Conservation (phyloP, 2,888 invertebrate species). For the Erpobdella octoculata region DNA sequence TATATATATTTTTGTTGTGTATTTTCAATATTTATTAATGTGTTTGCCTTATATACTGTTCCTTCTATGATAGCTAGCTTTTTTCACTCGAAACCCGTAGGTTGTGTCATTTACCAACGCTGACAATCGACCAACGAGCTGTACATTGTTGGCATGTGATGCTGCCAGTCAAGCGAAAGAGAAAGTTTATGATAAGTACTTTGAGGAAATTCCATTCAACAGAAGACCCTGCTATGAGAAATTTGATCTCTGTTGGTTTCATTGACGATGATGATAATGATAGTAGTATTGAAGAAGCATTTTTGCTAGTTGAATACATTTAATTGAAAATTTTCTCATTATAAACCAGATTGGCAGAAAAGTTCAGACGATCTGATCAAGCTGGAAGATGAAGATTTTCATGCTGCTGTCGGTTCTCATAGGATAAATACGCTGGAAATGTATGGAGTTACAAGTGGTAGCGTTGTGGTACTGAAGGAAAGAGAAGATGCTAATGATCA, state of each 20-base stretch:
- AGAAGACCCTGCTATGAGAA: slow-evolving; percentile 63
- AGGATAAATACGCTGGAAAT: background rate
- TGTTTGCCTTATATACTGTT: too few relatives aligned
- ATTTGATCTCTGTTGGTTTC: background rate
- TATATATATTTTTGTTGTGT: too few relatives aligned
- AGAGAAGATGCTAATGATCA: background rate
- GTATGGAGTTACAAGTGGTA: background rate
- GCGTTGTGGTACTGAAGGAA: background rate
- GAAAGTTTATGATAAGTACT: slow-evolving; percentile 90
- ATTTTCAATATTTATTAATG: too few relatives aligned
- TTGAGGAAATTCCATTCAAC: slow-evolving; percentile 91
- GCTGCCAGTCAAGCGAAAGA: slow-evolving; percentile 96
- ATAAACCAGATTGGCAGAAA: background rate
- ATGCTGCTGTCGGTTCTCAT: background rate
- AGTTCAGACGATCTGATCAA: background rate
- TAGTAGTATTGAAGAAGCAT: too few relatives aligned
- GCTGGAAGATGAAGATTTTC: background rate
- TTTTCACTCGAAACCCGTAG: too few relatives aligned
- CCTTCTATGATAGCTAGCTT: too few relatives aligned
- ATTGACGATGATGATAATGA: too few relatives aligned
- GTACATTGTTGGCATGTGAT: slow-evolving; percentile 94
- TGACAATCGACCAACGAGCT: slow-evolving; percentile 73
- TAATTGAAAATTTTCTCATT: background rate
- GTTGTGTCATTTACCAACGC: background rate
- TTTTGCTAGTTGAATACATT: too few relatives aligned